Conservation (phyloP, 2,113 vertebrate genomes). For the Cavia aperea region DNA sequence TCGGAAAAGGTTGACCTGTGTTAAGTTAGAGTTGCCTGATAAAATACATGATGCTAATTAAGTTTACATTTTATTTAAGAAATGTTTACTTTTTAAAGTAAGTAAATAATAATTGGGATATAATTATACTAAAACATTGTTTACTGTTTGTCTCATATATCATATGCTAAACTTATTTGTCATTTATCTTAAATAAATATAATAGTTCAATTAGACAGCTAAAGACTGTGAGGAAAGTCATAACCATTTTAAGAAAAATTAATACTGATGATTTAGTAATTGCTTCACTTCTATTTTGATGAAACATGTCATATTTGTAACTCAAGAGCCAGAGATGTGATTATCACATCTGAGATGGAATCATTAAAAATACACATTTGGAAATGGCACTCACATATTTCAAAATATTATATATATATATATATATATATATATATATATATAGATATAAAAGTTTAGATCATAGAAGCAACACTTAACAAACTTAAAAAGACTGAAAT, state of each 20-base stretch:
- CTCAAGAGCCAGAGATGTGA: not conserved
- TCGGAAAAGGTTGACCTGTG: not conserved
- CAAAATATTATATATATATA: not conserved
- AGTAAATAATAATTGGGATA: not conserved
- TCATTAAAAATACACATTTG: not conserved
- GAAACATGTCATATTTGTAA: not conserved
- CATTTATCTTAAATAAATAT: conserved; percentile 13
- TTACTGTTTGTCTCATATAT: not conserved
- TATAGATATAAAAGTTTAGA: not conserved
- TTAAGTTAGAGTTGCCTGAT: not conserved
- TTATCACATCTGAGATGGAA: not conserved
- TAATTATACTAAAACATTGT: not conserved
- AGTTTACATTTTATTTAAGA: conserved; percentile 29
- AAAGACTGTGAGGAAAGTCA: not conserved
- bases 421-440: not conserved
- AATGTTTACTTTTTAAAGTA: not conserved
- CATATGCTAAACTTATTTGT: not conserved
- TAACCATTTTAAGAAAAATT: not conserved
- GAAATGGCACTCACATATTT: not conserved
- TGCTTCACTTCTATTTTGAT: not conserved
- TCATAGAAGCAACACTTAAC: not conserved
- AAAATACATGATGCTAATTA: not conserved
- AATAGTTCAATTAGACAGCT: not conserved
- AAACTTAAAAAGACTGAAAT: not conserved
- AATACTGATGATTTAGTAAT: not conserved